Conservation (phyloP, 1,140 invertebrate species). For the Drosophila paulistorum region DNA sequence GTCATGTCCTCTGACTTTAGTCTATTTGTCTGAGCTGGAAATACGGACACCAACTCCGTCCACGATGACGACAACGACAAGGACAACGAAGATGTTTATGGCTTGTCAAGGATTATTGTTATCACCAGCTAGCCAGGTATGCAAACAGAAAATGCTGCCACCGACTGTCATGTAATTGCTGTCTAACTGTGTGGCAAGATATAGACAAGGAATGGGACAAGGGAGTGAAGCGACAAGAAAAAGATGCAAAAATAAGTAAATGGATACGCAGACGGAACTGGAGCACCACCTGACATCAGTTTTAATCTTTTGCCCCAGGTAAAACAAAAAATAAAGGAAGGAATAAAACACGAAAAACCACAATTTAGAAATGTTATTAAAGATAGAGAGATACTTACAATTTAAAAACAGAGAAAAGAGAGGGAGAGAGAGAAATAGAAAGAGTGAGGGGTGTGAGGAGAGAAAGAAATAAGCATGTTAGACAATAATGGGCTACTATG, state of each 20-base stretch:
- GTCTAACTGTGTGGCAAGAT: conserved; percentile 45
- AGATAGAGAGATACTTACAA: neutral
- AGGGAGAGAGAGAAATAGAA: neutral
- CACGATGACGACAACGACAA: neutral
- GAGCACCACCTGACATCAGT: conserved; percentile 40
- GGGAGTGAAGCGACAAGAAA: conserved; percentile 16
- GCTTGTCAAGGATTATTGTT: conserved; percentile 81
- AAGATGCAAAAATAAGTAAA: neutral
- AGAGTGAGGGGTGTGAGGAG: neutral
- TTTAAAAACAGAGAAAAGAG: too few relatives aligned
- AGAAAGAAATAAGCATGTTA: too few relatives aligned
- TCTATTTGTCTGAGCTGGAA: conserved; percentile 63
- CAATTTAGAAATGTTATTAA: conserved; percentile 47
- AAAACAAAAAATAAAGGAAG: conserved; percentile 1
- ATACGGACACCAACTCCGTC: neutral
- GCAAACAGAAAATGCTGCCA: conserved; percentile 63
- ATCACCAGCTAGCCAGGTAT: conserved; percentile 77
- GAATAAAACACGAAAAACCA: neutral
- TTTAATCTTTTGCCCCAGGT: conserved; percentile 55
- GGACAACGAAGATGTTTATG: conserved; percentile 78
- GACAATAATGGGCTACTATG: neutral
- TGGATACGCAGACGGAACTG: conserved; percentile 7
- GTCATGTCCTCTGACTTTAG: conserved; percentile 29
- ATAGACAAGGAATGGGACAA: neutral
- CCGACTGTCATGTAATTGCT: conserved; percentile 65